Percentiles rank a stretch among this genome's conserved stretches.
These are phyloP conservation scores for Siniperca chuatsi DNA, from an alignment of 2,113 vertebrate species.

Conservation along the genomic window DNA sequence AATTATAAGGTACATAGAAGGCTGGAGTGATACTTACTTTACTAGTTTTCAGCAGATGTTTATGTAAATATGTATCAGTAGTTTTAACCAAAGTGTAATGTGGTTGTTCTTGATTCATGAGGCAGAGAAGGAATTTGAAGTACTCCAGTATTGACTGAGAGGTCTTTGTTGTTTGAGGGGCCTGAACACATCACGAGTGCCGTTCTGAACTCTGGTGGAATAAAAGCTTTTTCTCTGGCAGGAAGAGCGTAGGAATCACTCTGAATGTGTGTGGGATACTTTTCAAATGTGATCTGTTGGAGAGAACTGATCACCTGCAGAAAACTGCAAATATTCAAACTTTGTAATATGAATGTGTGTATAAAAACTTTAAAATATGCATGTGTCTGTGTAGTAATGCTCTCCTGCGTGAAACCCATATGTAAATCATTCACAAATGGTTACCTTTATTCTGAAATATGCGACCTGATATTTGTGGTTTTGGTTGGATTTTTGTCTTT, in stretches of 20 bases:
- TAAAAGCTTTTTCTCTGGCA: slow-evolving; percentile 37
- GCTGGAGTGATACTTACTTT: neutral
- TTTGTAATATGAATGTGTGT: neutral
- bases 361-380: neutral
- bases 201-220: slow-evolving; percentile 34
- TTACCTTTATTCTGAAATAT: neutral
- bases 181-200: slow-evolving; percentile 33
- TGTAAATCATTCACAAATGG: neutral
- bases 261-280: slow-evolving; percentile 63
- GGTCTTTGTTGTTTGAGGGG: slow-evolving; percentile 39
- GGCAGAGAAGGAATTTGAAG: slow-evolving; percentile 37
- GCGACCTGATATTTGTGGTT: neutral
- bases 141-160: slow-evolving; percentile 7
- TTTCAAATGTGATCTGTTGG: neutral
- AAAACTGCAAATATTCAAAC: neutral
- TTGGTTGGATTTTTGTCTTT: neutral
- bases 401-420: neutral
- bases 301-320: neutral
- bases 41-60: neutral
- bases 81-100: neutral
- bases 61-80: neutral
- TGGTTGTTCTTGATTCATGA: neutral
- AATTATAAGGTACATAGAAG: neutral
- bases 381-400: neutral
- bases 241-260: slow-evolving; percentile 38